A percentile compares a stretch with the other conserved stretches of the same genome.
These are phyloP conservation scores for Myrmecophaga tridactyla DNA, from an alignment of 2,113 vertebrate genomes.

Conservation along the genomic window DNA sequence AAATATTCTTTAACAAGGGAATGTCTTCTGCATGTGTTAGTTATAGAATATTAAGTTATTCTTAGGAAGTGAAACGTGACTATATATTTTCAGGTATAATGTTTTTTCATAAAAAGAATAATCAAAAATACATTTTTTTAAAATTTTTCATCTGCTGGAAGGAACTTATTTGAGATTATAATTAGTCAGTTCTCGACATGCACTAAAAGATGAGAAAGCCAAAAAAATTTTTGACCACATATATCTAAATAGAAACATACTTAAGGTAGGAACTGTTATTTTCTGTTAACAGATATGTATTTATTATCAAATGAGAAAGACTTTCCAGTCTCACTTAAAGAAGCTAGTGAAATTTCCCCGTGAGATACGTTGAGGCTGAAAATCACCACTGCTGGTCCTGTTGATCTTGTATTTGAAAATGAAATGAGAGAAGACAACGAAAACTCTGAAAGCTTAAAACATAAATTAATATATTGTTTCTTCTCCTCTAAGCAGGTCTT, in stretches of 20 bases:
- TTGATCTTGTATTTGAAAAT: neutral
- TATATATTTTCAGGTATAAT: neutral
- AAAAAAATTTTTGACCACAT: neutral
- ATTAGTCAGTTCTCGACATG: neutral
- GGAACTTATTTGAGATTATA: neutral
- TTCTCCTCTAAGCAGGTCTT: neutral
- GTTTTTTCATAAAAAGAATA: neutral
- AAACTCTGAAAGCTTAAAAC: neutral
- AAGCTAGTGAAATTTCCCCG: neutral
- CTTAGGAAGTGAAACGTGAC: neutral
- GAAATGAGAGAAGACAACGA: conserved; percentile 24
- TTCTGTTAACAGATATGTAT: conserved; percentile 22
- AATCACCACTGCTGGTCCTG: neutral
- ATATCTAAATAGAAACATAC: conserved; percentile 16
- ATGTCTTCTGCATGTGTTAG: neutral
- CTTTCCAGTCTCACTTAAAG: neutral
- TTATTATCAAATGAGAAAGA: neutral
- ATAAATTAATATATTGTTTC: neutral
- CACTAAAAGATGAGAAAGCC: neutral
- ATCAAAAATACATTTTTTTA: neutral
- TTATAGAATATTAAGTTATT: neutral
- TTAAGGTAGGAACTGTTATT: conserved; percentile 37
- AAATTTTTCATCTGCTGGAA: neutral
- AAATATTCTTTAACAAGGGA: neutral
- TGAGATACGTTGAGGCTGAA: conserved; percentile 41